phyloP scores from a whole-genome alignment of 2,797 vertebrate genomes.

The Poliocrania exsul region DNA sequence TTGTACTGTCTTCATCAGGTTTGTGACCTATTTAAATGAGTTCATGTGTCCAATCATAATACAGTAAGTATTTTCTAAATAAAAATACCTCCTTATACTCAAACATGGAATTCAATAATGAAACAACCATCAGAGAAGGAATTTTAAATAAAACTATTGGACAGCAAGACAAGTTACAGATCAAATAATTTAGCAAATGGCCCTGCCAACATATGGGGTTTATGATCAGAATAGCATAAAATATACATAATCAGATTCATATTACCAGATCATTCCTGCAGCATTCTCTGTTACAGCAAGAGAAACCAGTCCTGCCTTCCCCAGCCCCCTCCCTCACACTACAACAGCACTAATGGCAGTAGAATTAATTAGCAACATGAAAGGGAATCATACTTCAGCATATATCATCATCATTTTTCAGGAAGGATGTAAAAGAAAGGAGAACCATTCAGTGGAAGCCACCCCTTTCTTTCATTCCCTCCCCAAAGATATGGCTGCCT shows the following conservation, averaged over 20 bases:
- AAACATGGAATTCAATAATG: neutral
- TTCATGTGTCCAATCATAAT: neutral
- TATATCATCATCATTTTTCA: neutral
- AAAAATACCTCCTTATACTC: neutral
- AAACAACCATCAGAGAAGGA: neutral
- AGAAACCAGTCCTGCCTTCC: neutral
- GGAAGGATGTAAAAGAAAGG: neutral
- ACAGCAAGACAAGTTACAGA: neutral
- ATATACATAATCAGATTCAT: neutral
- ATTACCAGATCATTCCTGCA: neutral
- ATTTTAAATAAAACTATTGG: neutral
- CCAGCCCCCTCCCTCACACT: neutral
- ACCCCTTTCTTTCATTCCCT: neutral
- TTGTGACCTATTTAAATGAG: neutral
- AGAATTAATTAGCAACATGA: neutral
- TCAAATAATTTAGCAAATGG: neutral
- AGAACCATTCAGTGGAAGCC: neutral
- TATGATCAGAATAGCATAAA: neutral
- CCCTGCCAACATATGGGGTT: neutral
- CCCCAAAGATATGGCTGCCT: neutral
- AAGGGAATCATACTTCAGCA: neutral
- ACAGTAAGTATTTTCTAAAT: neutral
- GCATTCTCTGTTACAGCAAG: neutral
- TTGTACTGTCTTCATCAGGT: neutral
- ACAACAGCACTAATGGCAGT: neutral